Conservation (phyloP, 2,797 vertebrate species). For the Spondyliosoma cantharus region DNA sequence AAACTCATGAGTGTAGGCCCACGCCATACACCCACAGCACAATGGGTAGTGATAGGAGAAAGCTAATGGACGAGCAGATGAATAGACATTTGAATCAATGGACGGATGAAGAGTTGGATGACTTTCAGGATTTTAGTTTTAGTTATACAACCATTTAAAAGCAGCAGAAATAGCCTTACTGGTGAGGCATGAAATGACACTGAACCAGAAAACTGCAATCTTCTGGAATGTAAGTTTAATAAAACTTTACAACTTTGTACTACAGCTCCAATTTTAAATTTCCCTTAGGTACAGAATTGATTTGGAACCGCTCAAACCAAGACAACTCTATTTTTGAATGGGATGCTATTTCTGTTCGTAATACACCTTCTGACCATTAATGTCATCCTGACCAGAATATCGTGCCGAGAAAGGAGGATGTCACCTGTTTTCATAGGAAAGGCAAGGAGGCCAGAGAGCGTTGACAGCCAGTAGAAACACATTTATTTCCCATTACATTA, state of each 20-base stretch:
- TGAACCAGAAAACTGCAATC: not conserved
- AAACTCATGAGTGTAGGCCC: slow-evolving; percentile 65
- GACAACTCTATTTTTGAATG: not conserved
- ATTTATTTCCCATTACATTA: not conserved
- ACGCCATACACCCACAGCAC: slow-evolving; percentile 66
- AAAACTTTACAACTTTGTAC: not conserved
- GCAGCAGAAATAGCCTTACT: slow-evolving; percentile 11
- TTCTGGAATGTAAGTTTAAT: not conserved
- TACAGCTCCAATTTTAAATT: not conserved
- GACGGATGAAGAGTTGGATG: slow-evolving; percentile 53
- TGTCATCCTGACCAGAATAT: slow-evolving; percentile 18
- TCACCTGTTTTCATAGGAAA: not conserved
- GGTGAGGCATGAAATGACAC: not conserved
- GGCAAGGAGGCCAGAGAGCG: not conserved
- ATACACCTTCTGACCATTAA: not conserved
- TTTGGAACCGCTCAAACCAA: not conserved
- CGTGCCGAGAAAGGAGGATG: not conserved
- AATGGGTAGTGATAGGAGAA: slow-evolving; percentile 45
- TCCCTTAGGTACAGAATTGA: not conserved
- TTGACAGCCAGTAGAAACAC: not conserved
- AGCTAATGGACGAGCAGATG: slow-evolving; percentile 63
- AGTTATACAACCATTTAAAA: slow-evolving; percentile 60
- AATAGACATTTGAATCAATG: slow-evolving; percentile 60
- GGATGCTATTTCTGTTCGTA: not conserved
- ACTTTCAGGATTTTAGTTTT: slow-evolving; percentile 38